Evolutionary conservation across 2,113 vertebrate species (phyloP), one percentile per base, ranked within the genome.

Genomic region (Hyaena hyaena): DNA sequence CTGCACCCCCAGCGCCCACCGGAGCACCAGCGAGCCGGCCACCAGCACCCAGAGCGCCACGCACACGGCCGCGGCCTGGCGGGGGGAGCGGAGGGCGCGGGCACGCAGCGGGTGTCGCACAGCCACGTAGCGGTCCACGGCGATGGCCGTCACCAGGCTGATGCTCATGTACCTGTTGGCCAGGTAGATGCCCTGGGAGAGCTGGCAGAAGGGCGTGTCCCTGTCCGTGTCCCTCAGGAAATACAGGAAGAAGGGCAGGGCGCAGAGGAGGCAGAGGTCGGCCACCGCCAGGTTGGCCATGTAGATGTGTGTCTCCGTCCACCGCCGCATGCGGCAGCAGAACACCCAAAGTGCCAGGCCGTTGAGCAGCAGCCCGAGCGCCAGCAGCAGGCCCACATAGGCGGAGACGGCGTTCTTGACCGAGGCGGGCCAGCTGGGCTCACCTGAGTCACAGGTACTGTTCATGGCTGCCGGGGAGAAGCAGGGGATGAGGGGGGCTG

Each of bases 101-200:
- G 99, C 97, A 4, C 85, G 97, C 10, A 99, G 97, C 0, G 99
- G 99, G 95, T 99, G 98, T 66, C 98, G 98, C 94, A 99, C 98
- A 0, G 98, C 99, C 96, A 99, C 19, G 23, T 99, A 99, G 92
- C 99, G 98, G 97, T 99, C 99, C 9, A 99, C 21, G 0, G 99
- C 97, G 6, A 99, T 99, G 74, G 99, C 88, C 0, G 74, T 98
- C 94, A 99, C 95, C 58, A 98, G 97, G 35, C 98, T 23, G 91
- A 99, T 98, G 90, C 99, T 99, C 97, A 99, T 98, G 61, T 99
- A 99, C 74, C 98, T 98, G 97, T 99, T 99, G 81, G 74, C 96
- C 92, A 98, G 98, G 96, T 98, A 98, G 79, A 98, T 14, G 1
- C 24, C 93, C 61, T 73, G 63, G 14, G 99, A 96, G 39, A 96